Evolutionary conservation across 2,888 invertebrate genomes (phyloP).

Genomic region (Latheticus oryzae): DNA sequence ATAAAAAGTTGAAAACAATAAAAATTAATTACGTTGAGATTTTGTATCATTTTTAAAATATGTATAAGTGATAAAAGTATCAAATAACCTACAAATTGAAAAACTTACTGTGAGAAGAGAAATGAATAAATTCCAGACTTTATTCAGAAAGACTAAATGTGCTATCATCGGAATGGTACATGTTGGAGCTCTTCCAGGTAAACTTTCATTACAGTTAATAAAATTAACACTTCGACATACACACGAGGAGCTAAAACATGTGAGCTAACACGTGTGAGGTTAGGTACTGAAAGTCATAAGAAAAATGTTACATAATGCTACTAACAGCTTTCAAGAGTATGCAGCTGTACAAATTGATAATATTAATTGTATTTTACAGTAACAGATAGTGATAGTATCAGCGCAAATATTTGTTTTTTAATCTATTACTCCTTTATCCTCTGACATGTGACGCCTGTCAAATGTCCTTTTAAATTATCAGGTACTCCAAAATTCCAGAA

Average conservation of each 20-base stretch:
- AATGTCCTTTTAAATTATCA: no score
- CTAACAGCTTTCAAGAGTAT: no score
- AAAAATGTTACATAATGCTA: no score
- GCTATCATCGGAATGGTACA: slow-evolving; percentile 80
- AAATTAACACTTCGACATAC: no score
- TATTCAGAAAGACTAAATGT: slow-evolving; percentile 56
- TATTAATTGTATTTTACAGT: no score
- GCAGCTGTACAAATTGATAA: no score
- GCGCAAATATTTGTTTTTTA: no score
- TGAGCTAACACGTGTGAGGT: slow-evolving; percentile 19
- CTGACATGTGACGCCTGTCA: no score
- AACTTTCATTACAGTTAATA: no score
- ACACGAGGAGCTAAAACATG: no score
- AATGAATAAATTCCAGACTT: slow-evolving; percentile 48
- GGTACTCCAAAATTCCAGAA: slow-evolving; percentile 73
- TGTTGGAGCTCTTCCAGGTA: slow-evolving; percentile 77
- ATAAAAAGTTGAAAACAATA: slow-evolving; percentile 61
- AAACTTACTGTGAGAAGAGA: not conserved
- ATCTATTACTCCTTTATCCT: no score
- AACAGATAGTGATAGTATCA: no score
- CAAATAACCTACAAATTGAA: not conserved
- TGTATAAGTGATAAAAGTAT: not conserved
- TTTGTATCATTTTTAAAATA: not conserved
- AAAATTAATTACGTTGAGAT: slow-evolving; percentile 59
- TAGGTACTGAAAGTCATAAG: slow-evolving; percentile 17